These are phyloP conservation scores for Zhengitettix transpicula DNA, from an alignment of 2,888 invertebrate genomes.

Conservation along the genomic window DNA sequence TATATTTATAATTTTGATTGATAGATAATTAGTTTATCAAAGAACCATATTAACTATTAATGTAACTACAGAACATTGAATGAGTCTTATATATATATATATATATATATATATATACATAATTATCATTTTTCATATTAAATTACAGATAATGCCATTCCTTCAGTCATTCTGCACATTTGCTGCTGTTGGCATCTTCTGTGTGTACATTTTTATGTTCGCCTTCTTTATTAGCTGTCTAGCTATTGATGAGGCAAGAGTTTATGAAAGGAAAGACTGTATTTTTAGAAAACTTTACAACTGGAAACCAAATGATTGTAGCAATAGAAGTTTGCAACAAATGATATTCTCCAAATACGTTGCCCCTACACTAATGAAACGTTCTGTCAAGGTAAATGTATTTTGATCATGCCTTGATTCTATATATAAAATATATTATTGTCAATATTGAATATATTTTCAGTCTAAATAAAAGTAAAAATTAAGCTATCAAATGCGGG, in stretches of 20 bases:
- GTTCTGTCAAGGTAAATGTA: conserved; percentile 22
- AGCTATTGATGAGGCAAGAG: conserved; percentile 27
- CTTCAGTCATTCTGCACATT: conserved; percentile 32
- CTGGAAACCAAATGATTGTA: conserved; percentile 27
- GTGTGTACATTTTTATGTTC: conserved; percentile 27
- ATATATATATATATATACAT: too few relatives aligned
- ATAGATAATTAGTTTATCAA: too few relatives aligned
- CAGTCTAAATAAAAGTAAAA: too few relatives aligned
- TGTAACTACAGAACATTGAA: too few relatives aligned
- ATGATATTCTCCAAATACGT: conserved; percentile 24
- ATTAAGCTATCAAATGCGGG: too few relatives aligned
- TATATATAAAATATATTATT: background rate
- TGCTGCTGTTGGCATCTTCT: conserved; percentile 29
- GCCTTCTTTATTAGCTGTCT: conserved; percentile 32
- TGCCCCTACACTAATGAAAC: conserved; percentile 24
- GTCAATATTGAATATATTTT: background rate
- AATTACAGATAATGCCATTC: conserved; percentile 25
- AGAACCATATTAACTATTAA: too few relatives aligned
- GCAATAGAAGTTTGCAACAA: conserved; percentile 24
- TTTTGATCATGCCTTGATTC: background rate
- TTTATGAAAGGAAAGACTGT: conserved; percentile 21
- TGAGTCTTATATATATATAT: too few relatives aligned
- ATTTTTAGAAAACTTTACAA: conserved; percentile 19
- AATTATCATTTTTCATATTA: too few relatives aligned
- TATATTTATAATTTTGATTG: too few relatives aligned